Percentiles rank a stretch among this genome's conserved stretches.
Evolutionary conservation across 2,888 invertebrate species (phyloP).

Genomic region (Gastracanthus pulcherrimus): DNA sequence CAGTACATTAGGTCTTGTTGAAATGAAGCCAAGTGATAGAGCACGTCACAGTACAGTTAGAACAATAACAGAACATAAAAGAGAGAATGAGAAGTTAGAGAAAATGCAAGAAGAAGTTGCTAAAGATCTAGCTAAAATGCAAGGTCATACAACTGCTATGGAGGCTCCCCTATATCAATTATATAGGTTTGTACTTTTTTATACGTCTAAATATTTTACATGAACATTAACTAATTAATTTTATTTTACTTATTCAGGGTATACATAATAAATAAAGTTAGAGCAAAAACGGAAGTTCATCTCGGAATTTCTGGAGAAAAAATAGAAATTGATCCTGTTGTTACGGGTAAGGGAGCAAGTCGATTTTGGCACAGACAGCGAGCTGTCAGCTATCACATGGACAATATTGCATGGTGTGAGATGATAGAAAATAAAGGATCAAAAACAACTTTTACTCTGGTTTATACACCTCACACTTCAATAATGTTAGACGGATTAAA

Average conservation of each 20-base stretch:
- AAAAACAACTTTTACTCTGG: constrained; percentile 86
- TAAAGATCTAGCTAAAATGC: constrained; percentile 83
- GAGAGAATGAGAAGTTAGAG: constrained; percentile 73
- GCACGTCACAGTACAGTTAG: constrained; percentile 71
- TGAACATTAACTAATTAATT: constrained; percentile 6
- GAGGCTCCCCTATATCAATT: constrained; percentile 93
- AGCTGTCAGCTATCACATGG: constrained; percentile 91
- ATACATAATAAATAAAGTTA: constrained; percentile 87
- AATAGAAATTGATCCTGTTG: constrained; percentile 92
- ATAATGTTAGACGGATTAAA: constrained; percentile 65
- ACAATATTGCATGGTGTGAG: constrained; percentile 92
- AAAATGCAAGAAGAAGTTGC: constrained; percentile 68
- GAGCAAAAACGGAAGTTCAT: constrained; percentile 90
- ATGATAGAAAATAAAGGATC: constrained; percentile 86
- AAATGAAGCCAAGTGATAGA: constrained; percentile 80
- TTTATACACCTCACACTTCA: constrained; percentile 80
- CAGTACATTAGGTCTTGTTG: constrained; percentile 91
- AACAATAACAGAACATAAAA: constrained; percentile 71
- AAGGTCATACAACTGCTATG: constrained; percentile 87
- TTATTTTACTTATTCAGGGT: constrained; percentile 82
- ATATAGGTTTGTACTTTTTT: constrained; percentile 68
- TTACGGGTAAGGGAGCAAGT: constrained; percentile 74
- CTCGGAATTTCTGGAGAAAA: constrained; percentile 93
- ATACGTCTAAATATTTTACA: constrained; percentile 26
- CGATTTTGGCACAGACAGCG: constrained; percentile 83